These are phyloP conservation scores for Corythaixoides concolor DNA, from an alignment of 2,113 vertebrate genomes.

Conservation along the genomic window DNA sequence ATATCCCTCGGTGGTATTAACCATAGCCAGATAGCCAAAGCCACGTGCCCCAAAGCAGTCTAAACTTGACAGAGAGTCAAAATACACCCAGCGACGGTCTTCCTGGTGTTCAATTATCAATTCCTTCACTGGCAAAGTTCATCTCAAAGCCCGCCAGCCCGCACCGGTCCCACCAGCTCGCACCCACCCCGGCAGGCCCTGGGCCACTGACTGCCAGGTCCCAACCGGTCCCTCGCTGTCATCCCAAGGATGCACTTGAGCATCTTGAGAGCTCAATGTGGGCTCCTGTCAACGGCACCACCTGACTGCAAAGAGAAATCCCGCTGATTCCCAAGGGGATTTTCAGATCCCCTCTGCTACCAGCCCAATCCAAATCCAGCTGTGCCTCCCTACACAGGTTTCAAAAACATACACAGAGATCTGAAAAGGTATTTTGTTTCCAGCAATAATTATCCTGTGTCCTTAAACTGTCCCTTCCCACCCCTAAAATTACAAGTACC, in stretches of 20 bases:
- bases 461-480: neutral
- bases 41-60: neutral
- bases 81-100: neutral
- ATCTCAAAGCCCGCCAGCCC: neutral
- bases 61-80: neutral
- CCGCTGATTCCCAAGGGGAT: neutral
- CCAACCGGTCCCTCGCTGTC: fast-evolving
- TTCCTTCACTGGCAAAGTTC: neutral
- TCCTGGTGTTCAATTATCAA: neutral
- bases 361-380: neutral
- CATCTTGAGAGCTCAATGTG: fast-evolving
- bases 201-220: neutral
- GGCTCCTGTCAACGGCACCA: neutral
- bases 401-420: neutral
- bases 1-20: neutral
- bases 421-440: neutral
- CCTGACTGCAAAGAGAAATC: neutral
- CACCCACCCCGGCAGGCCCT: neutral
- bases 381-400: neutral
- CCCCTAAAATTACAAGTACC: neutral
- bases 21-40: neutral
- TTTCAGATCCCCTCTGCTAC: neutral
- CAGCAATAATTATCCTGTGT: neutral
- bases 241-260: neutral
- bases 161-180: neutral